Evolutionary conservation across 2,113 vertebrate genomes (phyloP), one percentile per base, ranked within the genome.

Genomic region (Pachyramphus minor): DNA sequence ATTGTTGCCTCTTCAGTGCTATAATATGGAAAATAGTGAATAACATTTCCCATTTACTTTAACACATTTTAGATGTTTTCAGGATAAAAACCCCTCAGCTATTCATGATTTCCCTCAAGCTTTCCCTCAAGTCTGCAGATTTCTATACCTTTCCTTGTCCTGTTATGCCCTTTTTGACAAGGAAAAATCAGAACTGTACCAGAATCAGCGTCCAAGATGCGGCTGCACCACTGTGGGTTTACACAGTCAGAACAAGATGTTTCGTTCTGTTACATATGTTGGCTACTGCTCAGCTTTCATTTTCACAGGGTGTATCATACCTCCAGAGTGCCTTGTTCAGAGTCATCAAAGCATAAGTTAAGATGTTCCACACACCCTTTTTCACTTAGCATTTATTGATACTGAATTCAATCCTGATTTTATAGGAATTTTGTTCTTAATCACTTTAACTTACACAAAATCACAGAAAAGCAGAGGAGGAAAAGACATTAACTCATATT

Each of bases 261-360:
- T 91, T 63, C 3, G 0, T 28, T 63, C n/a, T 21, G 5, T 47
- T 63, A 62, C 21, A 12, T 0, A 0, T 13, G 10, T 30, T 30
- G 41, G 60, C 31, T 83, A 1, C 15, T 21, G 68, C 63, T 58
- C 37, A 85, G 62, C 23, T 60, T 35, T 52, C 14, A 28, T 39
- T 71, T 95, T 24, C 74, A 78, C 17, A 25, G 8, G 50, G 42
- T 14, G 4, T 8, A 41, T 28, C 33, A 9, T n/a, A 30, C 52
- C 42, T 56, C 33, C 39, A 47, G 47, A 75, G 39, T 14, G 11
- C 23, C 27, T 62, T 1, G 3, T 58, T 87, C 64, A 53, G 47
- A 87, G 56, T 28, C 37, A 17, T 17, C 42, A 63, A 25, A 5
- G 4, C 3, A 2, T n/a, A 90, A 85, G 37, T 28, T 21, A 45